Conservation (phyloP, 2,888 invertebrate species). For the Polydrusus tereticollis region DNA sequence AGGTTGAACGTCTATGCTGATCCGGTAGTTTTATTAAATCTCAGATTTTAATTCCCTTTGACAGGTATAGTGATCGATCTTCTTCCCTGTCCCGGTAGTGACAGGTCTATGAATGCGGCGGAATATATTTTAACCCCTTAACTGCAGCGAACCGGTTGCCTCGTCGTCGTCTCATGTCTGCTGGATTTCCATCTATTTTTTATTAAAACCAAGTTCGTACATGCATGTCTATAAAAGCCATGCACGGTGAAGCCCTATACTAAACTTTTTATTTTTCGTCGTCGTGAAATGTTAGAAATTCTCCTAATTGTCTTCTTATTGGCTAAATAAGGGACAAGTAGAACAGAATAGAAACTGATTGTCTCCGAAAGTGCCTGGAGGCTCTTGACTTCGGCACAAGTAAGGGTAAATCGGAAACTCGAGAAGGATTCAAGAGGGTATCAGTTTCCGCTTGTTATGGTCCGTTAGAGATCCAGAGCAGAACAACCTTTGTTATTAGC, state of each 20-base stretch:
- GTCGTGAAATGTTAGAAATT: neutral
- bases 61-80: constrained; percentile 45
- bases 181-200: too few relatives aligned
- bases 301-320: neutral
- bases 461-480: neutral
- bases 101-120: constrained; percentile 39
- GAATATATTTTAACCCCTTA: constrained; percentile 43
- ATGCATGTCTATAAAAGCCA: too few relatives aligned
- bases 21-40: too few relatives aligned
- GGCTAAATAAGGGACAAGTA: neutral
- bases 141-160: constrained; percentile 23
- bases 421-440: constrained; percentile 26
- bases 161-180: too few relatives aligned
- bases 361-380: constrained; percentile 19
- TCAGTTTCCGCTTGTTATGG: constrained; percentile 29
- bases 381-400: constrained; percentile 14
- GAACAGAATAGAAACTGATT: constrained; percentile 20
- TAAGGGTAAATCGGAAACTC: constrained; percentile 11
- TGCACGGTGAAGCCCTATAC: too few relatives aligned
- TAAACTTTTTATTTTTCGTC: too few relatives aligned
- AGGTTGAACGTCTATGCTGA: too few relatives aligned
- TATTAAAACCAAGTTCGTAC: too few relatives aligned
- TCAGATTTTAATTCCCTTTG: too few relatives aligned
- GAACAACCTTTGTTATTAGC: constrained; percentile 14
- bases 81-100: constrained; percentile 39